These are phyloP conservation scores for Cetoscarus ocellatus DNA, from an alignment of 2,797 vertebrate species.

Conservation along the genomic window DNA sequence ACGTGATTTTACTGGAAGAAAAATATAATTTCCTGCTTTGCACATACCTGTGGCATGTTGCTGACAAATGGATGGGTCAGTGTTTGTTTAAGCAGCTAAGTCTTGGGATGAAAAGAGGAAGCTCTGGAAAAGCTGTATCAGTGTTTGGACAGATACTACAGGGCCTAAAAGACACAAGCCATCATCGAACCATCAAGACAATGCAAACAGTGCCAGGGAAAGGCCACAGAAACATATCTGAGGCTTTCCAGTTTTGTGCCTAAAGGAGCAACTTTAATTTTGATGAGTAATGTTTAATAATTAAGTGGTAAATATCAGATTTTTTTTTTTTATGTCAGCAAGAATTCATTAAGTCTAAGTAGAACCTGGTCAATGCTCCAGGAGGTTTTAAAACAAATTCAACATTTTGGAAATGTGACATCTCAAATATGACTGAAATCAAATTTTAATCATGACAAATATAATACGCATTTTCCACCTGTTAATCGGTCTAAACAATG, in stretches of 20 bases:
- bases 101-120: constrained; percentile 77
- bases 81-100: constrained; percentile 79
- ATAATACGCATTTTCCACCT: too few species aligned
- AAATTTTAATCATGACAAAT: too few species aligned
- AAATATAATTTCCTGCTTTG: constrained; percentile 69
- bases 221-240: constrained; percentile 1
- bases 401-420: too few species aligned
- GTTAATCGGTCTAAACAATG: too few species aligned
- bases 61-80: constrained; percentile 74
- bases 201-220: constrained; percentile 23
- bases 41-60: constrained; percentile 60
- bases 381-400: too few species aligned
- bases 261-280: neutral
- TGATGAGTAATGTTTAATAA: neutral
- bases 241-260: neutral
- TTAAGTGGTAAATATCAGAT: too few species aligned
- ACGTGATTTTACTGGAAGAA: constrained; percentile 16
- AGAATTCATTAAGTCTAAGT: too few species aligned
- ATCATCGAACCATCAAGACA: constrained; percentile 40
- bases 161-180: constrained; percentile 55
- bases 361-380: too few species aligned
- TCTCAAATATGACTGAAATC: too few species aligned
- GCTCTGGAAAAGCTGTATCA: constrained; percentile 76
- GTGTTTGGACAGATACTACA: constrained; percentile 82
- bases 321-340: too few species aligned